Evolutionary conservation across 92 coral and sea anemone genomes (phyloP), one percentile per base, ranked within the genome.

Genomic region (Micromussa lordhowensis): DNA sequence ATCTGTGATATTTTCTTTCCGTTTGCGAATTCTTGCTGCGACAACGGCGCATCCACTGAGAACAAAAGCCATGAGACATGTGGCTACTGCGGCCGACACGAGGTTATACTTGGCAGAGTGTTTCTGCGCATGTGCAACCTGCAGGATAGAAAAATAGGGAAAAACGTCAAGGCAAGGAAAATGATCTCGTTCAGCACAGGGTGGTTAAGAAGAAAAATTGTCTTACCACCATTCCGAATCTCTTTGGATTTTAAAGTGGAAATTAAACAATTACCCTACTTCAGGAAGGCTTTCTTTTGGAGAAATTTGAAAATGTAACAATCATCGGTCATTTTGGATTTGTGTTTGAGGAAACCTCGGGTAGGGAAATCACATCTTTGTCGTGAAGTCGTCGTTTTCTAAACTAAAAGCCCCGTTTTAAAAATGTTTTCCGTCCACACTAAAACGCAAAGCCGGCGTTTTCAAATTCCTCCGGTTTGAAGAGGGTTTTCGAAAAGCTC

Each of bases 41-140:
- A 92, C 89, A 72, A 95, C 92, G 4, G 98, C 98, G 75, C 93
- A 88, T 22, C 94, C 95, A 68, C 98, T 95, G 64, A 95, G 86
- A 38, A 95, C 61, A 61, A 93, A 92, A 19, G 98, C 96, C 98
- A 95, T 90, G 14, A 94, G 85, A 76, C 98, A 95, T 79, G 98
- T 95, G 80, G 91, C 88, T 26, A 95, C 96, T 24, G 98, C 98
- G 14, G 96, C 98, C 29, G 98, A 93, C 26, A 95, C 83, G 17
- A 95, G 87, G 32, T 93, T 95, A 49, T 91, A 89, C 82, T 87
- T 85, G 13, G 96, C 81, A 51, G 87, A 79, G 13, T 83, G 89
- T 48, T 22, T 86, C 61, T 78, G 76, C 19, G 75, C 77, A 22
- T 77, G 89, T 15, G 73, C 35, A 74, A 57, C 81, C 88, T 84